Percentiles rank a stretch among this genome's conserved stretches.
These are phyloP conservation scores for Heterocephalus glaber DNA, from an alignment of 2,113 vertebrate species.

Conservation along the genomic window DNA sequence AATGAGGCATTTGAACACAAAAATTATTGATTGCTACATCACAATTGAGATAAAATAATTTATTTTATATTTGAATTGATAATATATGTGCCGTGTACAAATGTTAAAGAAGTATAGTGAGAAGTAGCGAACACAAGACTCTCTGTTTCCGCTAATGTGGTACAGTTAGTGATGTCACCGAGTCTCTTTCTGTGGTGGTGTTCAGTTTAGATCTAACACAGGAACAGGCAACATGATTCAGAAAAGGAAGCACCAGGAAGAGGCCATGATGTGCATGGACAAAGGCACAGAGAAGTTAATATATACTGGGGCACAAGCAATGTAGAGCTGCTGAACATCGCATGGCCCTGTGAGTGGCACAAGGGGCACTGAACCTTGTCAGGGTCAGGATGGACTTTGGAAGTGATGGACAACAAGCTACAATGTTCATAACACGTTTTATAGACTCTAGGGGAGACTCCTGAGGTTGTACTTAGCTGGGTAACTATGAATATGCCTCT, in stretches of 20 bases:
- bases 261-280: rapidly evolving
- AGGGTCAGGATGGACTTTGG: background rate
- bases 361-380: background rate
- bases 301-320: rapidly evolving
- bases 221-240: background rate
- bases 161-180: background rate
- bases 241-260: background rate
- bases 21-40: background rate
- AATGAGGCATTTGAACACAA: background rate
- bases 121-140: too few relatives aligned
- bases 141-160: background rate
- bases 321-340: background rate
- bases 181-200: background rate
- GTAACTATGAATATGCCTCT: background rate
- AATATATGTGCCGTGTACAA: background rate
- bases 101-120: background rate
- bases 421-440: background rate
- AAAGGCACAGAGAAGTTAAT: too few relatives aligned
- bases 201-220: too few relatives aligned
- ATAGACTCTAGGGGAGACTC: too few relatives aligned
- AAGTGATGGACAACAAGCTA: background rate
- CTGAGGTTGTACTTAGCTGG: background rate
- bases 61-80: background rate
- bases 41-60: too few relatives aligned
- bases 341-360: background rate